A percentile compares a stretch with the other conserved stretches of the same genome.
phyloP scores from a whole-genome alignment of 2,797 vertebrate genomes.

The Carduelis carduelis region DNA sequence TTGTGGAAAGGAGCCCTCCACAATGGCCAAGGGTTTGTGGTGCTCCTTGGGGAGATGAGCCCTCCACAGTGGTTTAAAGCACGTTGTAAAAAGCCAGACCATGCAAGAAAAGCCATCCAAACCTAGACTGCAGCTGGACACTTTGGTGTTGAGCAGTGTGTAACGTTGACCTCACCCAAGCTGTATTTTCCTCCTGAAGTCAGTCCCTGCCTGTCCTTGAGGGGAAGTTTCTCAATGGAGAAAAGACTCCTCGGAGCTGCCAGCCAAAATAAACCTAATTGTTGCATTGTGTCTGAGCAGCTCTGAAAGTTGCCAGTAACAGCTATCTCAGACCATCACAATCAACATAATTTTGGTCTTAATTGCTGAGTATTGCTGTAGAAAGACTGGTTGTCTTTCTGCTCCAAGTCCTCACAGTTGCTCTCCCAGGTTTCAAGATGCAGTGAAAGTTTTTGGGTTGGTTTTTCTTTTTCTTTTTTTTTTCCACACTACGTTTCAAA shows the following conservation, averaged over 20 bases:
- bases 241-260: background rate
- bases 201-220: background rate
- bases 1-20: too few relatives aligned
- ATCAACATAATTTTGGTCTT: background rate
- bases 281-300: background rate
- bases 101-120: background rate
- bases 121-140: background rate
- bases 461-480: background rate
- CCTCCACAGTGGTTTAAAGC: background rate
- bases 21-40: too few relatives aligned
- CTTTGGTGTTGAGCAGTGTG: fast-evolving
- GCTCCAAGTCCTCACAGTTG: background rate
- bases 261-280: background rate
- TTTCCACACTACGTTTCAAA: conserved; percentile 70
- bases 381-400: background rate
- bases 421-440: conserved; percentile 44
- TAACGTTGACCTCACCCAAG: conserved; percentile 10
- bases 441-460: conserved; percentile 31
- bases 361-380: background rate
- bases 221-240: background rate
- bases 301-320: background rate
- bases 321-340: background rate
- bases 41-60: too few relatives aligned
- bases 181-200: background rate
- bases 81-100: background rate